These are phyloP conservation scores for Lasioglossum malachurum DNA, from an alignment of 2,888 invertebrate species.

Conservation along the genomic window DNA sequence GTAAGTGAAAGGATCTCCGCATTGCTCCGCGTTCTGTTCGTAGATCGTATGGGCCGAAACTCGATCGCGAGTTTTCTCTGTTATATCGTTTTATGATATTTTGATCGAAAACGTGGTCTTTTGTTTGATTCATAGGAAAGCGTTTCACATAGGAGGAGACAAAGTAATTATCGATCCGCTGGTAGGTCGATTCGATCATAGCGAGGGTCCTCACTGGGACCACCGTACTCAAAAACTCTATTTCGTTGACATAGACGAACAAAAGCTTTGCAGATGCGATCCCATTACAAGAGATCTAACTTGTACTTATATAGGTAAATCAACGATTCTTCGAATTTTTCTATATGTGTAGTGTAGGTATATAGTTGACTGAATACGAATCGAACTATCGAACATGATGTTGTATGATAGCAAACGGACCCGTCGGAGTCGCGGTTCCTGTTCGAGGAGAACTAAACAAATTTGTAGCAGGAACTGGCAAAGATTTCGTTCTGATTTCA, in stretches of 20 bases:
- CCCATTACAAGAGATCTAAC: slow-evolving; percentile 84
- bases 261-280: slow-evolving; percentile 86
- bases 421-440: slow-evolving; percentile 85
- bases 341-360: no score
- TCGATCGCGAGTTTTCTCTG: neutral
- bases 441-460: slow-evolving; percentile 81
- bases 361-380: neutral
- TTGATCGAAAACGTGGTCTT: neutral
- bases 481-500: slow-evolving; percentile 84
- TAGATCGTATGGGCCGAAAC: neutral
- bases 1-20: slow-evolving; percentile 58
- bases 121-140: neutral
- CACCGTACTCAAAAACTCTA: slow-evolving; percentile 86
- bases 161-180: slow-evolving; percentile 24
- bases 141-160: neutral
- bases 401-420: slow-evolving; percentile 85
- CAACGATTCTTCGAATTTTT: neutral
- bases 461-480: slow-evolving; percentile 84
- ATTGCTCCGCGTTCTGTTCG: neutral
- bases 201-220: slow-evolving; percentile 89
- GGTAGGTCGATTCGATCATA: slow-evolving; percentile 81
- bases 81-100: neutral
- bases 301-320: slow-evolving; percentile 50
- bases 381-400: neutral
- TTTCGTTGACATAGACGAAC: slow-evolving; percentile 87